Conservation (phyloP, 1,140 invertebrate species). For the Cotesia chilonis region DNA sequence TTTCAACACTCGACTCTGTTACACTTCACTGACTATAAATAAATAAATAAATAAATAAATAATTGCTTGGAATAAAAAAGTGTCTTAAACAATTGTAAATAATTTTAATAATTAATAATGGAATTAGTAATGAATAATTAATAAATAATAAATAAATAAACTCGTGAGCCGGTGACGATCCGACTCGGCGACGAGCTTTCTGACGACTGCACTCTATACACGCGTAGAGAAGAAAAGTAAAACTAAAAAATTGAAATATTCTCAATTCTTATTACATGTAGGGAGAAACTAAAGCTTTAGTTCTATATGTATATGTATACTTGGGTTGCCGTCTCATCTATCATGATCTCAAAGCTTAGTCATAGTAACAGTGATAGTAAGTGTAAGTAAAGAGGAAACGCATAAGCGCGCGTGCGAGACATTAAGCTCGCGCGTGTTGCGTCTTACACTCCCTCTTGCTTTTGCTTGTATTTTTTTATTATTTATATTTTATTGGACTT, state of each 20-base stretch:
- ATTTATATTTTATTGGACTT: too few relatives aligned
- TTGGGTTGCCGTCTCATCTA: background rate
- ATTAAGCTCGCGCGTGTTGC: background rate
- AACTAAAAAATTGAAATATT: background rate
- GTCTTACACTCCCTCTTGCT: background rate
- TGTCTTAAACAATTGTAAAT: too few relatives aligned
- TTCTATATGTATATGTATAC: too few relatives aligned
- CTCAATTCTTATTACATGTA: background rate
- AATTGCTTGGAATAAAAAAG: conserved; percentile 12
- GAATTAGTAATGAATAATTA: background rate
- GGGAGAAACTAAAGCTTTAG: too few relatives aligned
- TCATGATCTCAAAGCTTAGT: background rate
- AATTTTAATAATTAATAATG: too few relatives aligned
- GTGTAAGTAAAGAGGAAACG: background rate
- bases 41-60: conserved; percentile 44
- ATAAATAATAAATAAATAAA: background rate
- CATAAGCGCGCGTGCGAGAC: conserved; percentile 22
- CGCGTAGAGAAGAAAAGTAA: too few relatives aligned
- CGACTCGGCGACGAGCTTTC: conserved; percentile 18
- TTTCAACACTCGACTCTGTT: conserved; percentile 23
- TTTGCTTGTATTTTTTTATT: background rate
- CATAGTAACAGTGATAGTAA: too few relatives aligned
- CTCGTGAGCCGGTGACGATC: background rate
- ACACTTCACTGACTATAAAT: conserved; percentile 9
- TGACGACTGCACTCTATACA: background rate